A percentile compares a stretch with the other conserved stretches of the same genome.
phyloP scores from a whole-genome alignment of 1,140 invertebrate species.

The Drosophila kurseongensis region DNA sequence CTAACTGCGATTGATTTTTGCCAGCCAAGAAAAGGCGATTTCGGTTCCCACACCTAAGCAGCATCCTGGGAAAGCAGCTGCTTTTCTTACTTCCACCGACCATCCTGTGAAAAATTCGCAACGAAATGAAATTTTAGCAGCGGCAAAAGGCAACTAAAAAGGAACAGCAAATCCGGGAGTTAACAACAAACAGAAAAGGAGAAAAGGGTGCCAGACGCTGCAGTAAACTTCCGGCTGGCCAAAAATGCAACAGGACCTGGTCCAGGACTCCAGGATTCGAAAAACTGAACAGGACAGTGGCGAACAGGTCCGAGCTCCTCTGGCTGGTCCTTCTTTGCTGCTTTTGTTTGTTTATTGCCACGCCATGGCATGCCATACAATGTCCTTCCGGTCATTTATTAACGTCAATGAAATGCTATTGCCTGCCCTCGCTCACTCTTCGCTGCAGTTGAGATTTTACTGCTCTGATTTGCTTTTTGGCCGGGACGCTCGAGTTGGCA shows the following conservation, averaged over 20 bases:
- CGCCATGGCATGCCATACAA: slow-evolving; percentile 77
- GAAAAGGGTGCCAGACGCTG: slow-evolving; percentile 74
- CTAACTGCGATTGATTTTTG: slow-evolving; percentile 73
- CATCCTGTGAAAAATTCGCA: slow-evolving; percentile 73
- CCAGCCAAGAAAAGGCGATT: slow-evolving; percentile 42
- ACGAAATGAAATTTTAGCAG: slow-evolving; percentile 67
- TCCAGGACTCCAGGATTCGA: slow-evolving; percentile 42
- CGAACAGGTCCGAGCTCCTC: slow-evolving; percentile 12
- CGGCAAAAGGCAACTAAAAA: slow-evolving; percentile 37
- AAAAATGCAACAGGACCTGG: slow-evolving; percentile 77
- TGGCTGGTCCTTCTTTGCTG: slow-evolving; percentile 19
- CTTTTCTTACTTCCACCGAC: slow-evolving; percentile 17
- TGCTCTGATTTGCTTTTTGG: slow-evolving; percentile 43
- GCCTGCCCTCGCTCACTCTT: slow-evolving; percentile 41
- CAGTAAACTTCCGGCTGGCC: slow-evolving; percentile 79
- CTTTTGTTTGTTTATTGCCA: slow-evolving; percentile 79
- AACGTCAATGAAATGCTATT: slow-evolving; percentile 76
- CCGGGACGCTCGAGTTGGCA: slow-evolving; percentile 66
- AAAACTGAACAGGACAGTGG: slow-evolving; percentile 17
- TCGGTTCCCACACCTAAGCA: slow-evolving; percentile 69
- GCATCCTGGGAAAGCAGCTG: slow-evolving; percentile 63
- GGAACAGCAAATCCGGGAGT: slow-evolving; percentile 5
- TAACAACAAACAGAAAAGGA: slow-evolving; percentile 23
- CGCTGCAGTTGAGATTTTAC: slow-evolving; percentile 35
- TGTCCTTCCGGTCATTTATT: slow-evolving; percentile 83